Percentiles rank a stretch among this genome's conserved stretches.
These are phyloP conservation scores for Phaethon lepturus DNA, from an alignment of 2,113 vertebrate genomes.

Conservation along the genomic window DNA sequence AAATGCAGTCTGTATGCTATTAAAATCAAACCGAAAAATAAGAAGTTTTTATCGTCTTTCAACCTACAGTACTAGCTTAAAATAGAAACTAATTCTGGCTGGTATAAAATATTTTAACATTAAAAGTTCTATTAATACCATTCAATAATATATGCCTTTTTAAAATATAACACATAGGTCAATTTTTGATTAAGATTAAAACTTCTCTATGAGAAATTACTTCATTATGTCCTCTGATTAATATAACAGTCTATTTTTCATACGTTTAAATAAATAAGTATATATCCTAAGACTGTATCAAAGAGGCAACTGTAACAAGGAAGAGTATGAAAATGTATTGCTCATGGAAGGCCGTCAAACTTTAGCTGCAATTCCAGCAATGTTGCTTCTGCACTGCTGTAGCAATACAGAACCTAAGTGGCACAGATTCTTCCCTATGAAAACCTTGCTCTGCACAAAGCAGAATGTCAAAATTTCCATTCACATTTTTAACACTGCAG, in stretches of 20 bases:
- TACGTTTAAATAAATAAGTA: conserved; percentile 42
- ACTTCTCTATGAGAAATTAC: conserved; percentile 4
- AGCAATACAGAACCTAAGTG: background rate
- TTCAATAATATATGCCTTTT: conserved; percentile 59
- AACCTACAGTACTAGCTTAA: background rate
- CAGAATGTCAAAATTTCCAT: conserved; percentile 30
- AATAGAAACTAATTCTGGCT: conserved; percentile 45
- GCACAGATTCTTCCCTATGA: background rate
- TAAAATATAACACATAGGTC: conserved; percentile 1
- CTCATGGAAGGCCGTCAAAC: background rate
- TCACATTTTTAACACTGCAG: conserved; percentile 27
- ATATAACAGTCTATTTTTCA: background rate
- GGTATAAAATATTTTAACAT: conserved; percentile 38
- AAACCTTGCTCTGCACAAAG: background rate
- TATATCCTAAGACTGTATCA: background rate
- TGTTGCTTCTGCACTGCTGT: background rate
- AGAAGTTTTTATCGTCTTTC: background rate
- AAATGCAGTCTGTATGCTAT: background rate
- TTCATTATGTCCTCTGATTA: conserved; percentile 30
- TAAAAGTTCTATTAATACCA: conserved; percentile 53
- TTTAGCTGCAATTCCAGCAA: background rate
- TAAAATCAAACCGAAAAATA: background rate
- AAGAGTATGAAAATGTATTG: background rate
- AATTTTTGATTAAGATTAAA: conserved; percentile 45
- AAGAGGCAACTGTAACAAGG: background rate